phyloP scores from a whole-genome alignment of 2,113 vertebrate genomes.

The Tinamus guttatus region DNA sequence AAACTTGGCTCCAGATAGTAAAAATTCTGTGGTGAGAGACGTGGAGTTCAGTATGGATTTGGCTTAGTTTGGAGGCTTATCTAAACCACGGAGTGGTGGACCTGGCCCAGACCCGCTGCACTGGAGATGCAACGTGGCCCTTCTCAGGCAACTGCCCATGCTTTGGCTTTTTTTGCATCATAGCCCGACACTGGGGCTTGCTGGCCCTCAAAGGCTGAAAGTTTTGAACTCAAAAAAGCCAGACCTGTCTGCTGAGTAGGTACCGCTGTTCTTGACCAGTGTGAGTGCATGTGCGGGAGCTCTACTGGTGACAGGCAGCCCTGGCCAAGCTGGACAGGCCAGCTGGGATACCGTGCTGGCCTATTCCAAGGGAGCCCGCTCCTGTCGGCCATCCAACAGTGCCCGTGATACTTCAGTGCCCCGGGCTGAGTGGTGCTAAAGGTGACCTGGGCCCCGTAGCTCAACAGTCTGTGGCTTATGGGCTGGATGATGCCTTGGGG shows the following conservation, averaged over 20 bases:
- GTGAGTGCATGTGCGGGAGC: accelerated
- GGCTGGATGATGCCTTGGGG: neutral
- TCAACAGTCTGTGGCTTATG: neutral
- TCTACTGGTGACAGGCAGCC: accelerated
- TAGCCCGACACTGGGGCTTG: neutral
- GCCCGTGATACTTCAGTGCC: neutral
- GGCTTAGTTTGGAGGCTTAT: neutral
- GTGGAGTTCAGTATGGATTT: neutral
- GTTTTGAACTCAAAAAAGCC: neutral
- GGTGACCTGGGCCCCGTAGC: neutral
- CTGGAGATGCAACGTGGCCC: neutral
- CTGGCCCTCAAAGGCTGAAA: neutral
- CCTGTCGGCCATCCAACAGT: neutral
- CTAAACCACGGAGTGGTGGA: neutral
- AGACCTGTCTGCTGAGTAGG: neutral
- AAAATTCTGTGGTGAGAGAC: neutral
- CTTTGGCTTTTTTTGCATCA: neutral
- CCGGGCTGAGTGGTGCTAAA: neutral
- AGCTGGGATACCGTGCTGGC: neutral
- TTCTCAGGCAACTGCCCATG: accelerated
- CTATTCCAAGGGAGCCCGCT: neutral
- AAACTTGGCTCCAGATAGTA: neutral
- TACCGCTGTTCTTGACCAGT: neutral
- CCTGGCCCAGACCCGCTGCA: neutral
- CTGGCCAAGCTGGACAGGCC: neutral